phyloP scores from a whole-genome alignment of 2,888 invertebrate species.

The Orthosia cruda region DNA sequence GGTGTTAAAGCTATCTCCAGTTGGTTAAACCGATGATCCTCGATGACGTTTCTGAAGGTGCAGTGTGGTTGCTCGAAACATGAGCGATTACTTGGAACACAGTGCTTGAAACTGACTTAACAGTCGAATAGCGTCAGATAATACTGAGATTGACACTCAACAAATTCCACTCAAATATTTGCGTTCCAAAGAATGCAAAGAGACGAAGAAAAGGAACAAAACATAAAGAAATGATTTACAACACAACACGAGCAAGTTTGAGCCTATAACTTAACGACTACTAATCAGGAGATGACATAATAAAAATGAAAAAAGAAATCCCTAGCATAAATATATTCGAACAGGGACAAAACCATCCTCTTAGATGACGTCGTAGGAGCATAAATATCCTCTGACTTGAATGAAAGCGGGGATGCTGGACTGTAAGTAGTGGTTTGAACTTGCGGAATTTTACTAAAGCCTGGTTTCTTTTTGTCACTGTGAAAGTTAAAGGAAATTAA shows the following conservation, averaged over 20 bases:
- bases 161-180: not conserved
- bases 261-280: conserved; percentile 66
- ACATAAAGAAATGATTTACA: conserved; percentile 58
- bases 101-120: not conserved
- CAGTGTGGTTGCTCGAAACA: not conserved
- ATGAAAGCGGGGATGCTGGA: conserved; percentile 73
- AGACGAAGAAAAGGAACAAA: conserved; percentile 11
- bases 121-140: not conserved
- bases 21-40: not conserved
- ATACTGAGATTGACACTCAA: conserved; percentile 2
- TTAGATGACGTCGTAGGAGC: conserved; percentile 74
- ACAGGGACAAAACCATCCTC: conserved; percentile 64
- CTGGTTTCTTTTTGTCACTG: not conserved
- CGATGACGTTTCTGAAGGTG: not conserved
- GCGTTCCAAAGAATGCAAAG: not conserved
- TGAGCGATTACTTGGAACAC: not conserved
- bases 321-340: conserved; percentile 77
- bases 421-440: conserved; percentile 71
- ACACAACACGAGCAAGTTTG: conserved; percentile 40
- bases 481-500: not conserved
- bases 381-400: conserved; percentile 84
- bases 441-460: not conserved
- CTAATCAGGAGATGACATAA: conserved; percentile 76
- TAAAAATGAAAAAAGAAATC: conserved; percentile 68
- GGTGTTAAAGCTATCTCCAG: not conserved